phyloP scores from a whole-genome alignment of 2,888 invertebrate species.

The Apocheima hispidaria region DNA sequence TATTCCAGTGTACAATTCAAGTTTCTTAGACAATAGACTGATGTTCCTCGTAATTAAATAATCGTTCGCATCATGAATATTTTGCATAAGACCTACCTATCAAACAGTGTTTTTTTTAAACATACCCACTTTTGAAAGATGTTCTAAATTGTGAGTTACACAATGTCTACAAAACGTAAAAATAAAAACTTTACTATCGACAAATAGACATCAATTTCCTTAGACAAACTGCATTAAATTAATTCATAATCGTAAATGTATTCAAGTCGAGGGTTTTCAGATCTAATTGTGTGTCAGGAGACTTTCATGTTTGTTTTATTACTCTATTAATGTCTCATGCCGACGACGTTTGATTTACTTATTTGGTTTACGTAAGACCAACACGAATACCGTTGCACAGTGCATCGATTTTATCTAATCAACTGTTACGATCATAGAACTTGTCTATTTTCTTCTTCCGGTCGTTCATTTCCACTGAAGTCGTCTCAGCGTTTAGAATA shows the following conservation, averaged over 20 bases:
- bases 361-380: constrained; percentile 51
- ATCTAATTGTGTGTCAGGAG: constrained; percentile 73
- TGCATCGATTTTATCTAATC: constrained; percentile 58
- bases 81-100: too few relatives aligned
- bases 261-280: constrained; percentile 56
- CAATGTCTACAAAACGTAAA: neutral
- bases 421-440: constrained; percentile 51
- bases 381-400: constrained; percentile 50
- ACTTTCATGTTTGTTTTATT: constrained; percentile 76
- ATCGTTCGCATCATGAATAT: too few relatives aligned
- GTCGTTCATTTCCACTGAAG: constrained; percentile 27
- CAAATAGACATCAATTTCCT: constrained; percentile 22
- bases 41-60: too few relatives aligned
- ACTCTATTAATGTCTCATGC: constrained; percentile 72
- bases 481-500: constrained; percentile 10
- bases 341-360: constrained; percentile 71
- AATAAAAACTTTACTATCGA: neutral
- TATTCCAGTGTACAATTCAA: too few relatives aligned
- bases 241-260: constrained; percentile 64
- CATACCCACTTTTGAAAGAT: too few relatives aligned
- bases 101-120: too few relatives aligned
- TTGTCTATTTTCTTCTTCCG: constrained; percentile 45
- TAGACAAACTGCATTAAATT: constrained; percentile 48
- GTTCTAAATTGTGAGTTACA: too few relatives aligned
- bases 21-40: too few relatives aligned